phyloP scores from a whole-genome alignment of 30 jellyfish, hydroid and myxozoan species.

The Catostylus mosaicus region DNA sequence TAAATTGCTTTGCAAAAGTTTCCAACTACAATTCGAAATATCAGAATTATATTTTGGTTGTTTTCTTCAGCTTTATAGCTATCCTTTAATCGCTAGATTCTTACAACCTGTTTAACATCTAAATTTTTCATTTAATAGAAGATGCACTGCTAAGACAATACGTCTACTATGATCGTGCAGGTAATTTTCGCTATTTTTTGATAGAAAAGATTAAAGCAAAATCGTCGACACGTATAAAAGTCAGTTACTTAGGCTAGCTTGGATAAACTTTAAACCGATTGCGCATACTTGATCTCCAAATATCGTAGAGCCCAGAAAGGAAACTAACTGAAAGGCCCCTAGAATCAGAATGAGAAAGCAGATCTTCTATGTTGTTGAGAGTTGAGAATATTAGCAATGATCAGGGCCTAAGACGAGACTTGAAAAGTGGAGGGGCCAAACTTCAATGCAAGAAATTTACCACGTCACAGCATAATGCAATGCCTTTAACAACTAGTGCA shows the following conservation, averaged over 20 bases:
- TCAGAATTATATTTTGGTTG: too few relatives aligned
- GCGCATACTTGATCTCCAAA: background rate
- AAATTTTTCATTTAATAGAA: slow-evolving; percentile 8
- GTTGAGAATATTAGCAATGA: too few relatives aligned
- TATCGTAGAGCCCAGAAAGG: background rate
- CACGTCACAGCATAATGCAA: too few relatives aligned
- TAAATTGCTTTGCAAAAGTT: background rate
- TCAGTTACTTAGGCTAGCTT: background rate
- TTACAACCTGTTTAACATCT: background rate
- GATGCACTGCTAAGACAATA: slow-evolving; percentile 66
- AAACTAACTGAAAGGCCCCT: background rate
- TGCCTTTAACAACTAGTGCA: too few relatives aligned
- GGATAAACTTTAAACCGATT: background rate
- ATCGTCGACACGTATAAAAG: too few relatives aligned
- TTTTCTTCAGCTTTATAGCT: too few relatives aligned
- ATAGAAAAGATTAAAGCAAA: background rate
- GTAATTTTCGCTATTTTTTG: background rate
- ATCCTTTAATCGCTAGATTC: background rate
- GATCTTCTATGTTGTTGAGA: background rate
- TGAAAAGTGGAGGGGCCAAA: too few relatives aligned
- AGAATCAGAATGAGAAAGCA: background rate
- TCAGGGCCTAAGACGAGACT: too few relatives aligned
- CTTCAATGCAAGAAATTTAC: too few relatives aligned
- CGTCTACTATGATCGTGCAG: slow-evolving; percentile 48
- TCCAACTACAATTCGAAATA: background rate